Evolutionary conservation across 2,888 invertebrate genomes (phyloP).

Genomic region (Megastigmus dorsalis): DNA sequence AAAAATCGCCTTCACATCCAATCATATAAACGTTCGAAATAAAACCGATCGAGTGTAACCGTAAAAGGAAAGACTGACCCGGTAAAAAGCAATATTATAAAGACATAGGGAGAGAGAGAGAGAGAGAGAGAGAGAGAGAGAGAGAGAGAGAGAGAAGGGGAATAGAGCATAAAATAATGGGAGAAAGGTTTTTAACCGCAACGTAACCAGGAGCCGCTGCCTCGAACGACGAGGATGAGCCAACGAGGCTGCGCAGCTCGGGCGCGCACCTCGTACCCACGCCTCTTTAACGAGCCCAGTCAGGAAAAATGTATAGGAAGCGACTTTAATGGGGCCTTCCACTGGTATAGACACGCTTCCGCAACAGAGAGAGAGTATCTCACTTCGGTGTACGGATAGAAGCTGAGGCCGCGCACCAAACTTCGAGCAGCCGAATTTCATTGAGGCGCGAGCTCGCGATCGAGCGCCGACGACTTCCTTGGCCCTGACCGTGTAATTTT

Average conservation of each 20-base stretch:
- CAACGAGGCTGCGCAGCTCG: slow-evolving; percentile 16
- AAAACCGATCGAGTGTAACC: too few relatives aligned
- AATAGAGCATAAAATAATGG: too few relatives aligned
- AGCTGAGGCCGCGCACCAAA: too few relatives aligned
- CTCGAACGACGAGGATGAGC: slow-evolving; percentile 49
- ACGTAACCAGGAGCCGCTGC: slow-evolving; percentile 54
- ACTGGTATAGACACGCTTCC: slow-evolving; percentile 17
- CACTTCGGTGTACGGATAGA: not conserved
- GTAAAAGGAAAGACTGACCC: too few relatives aligned
- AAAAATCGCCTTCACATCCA: too few relatives aligned
- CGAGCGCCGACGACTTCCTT: not conserved
- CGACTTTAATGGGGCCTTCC: slow-evolving; percentile 28
- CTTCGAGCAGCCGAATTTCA: slow-evolving; percentile 26
- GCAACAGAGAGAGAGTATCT: slow-evolving; percentile 10
- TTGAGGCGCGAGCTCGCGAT: slow-evolving; percentile 11
- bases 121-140: not conserved
- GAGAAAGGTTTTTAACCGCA: slow-evolving; percentile 48
- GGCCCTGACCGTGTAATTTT: slow-evolving; percentile 29
- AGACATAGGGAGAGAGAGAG: not conserved
- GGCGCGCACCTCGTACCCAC: slow-evolving; percentile 55
- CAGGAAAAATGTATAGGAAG: slow-evolving; percentile 55
- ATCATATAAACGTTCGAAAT: too few relatives aligned
- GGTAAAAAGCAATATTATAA: slow-evolving; percentile 9
- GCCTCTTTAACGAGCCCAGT: slow-evolving; percentile 56
- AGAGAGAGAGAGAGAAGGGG: not conserved